These are phyloP conservation scores for Corythoichthys haematopterus DNA, from an alignment of 2,113 vertebrate species.

Conservation along the genomic window DNA sequence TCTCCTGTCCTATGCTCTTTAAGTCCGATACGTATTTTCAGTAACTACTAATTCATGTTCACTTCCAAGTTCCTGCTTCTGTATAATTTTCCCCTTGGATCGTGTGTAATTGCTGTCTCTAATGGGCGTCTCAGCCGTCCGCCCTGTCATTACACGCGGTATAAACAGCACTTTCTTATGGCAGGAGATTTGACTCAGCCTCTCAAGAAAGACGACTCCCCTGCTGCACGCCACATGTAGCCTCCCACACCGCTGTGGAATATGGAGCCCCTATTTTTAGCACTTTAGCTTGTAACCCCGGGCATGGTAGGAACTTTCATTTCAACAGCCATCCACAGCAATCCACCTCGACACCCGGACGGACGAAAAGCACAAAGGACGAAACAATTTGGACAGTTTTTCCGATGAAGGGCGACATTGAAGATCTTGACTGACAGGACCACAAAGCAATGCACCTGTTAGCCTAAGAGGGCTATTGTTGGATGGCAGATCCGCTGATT, in stretches of 20 bases:
- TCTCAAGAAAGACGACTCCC: conserved; percentile 66
- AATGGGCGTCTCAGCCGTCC: conserved; percentile 50
- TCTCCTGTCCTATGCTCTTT: too few relatives aligned
- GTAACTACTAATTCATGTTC: conserved; percentile 38
- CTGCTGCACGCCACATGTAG: conserved; percentile 57
- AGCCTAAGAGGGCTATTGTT: conserved; percentile 20
- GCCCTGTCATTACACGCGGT: conserved; percentile 66
- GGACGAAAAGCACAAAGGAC: conserved; percentile 21
- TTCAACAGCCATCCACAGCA: conserved; percentile 53
- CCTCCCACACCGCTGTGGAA: conserved; percentile 71
- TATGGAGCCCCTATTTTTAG: conserved; percentile 78
- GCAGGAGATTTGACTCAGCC: conserved; percentile 56
- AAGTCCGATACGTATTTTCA: conserved; percentile 28
- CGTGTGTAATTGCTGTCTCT: conserved; percentile 57
- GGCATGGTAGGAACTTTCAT: conserved; percentile 58
- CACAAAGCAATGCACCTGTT: conserved; percentile 43
- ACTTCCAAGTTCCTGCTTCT: conserved; percentile 33
- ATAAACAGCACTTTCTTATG: conserved; percentile 61
- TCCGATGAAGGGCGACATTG: conserved; percentile 8
- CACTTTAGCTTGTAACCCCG: conserved; percentile 57
- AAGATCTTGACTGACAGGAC: conserved; percentile 41
- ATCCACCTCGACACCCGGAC: conserved; percentile 14
- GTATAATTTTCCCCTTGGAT: conserved; percentile 54
- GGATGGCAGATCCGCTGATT: conserved; percentile 28
- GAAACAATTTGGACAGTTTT: neutral